Evolutionary conservation across 2,888 invertebrate species (phyloP), one percentile per base, ranked within the genome.

Genomic region (Brenthis hecate): DNA sequence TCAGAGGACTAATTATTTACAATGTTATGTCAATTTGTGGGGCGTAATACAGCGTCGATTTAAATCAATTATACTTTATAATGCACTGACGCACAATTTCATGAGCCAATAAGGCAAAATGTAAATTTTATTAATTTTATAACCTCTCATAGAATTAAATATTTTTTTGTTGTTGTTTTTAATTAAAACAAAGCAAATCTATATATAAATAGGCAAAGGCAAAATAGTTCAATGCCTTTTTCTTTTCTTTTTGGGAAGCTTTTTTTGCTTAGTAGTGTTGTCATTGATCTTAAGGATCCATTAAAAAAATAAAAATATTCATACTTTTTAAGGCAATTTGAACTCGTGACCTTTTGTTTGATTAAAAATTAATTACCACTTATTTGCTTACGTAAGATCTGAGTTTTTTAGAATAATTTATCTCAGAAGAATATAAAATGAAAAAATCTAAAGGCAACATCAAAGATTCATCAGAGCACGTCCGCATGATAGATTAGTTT

Each of bases 401-500:
- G 8, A 43, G 36, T 11, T 43, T 43, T 36, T 43, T 43, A 43
- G 11, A 43, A 43, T 43, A 43, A 43, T 43, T 11, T 43, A 43
- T 43, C 36, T 43, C 36, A 53, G 16, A 8, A 6, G 16, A 53
- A 5, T 53, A 53, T 47, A 51, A 51, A 14, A 51, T 51, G 36
- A 43, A 43, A 61, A 28, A 51, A 51, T 58, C n/a, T 19, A 13
- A 16, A 16, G 53, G 32, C n/a, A 66, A 43, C 19, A 62, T 62
- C 53, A 62, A 62, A 66, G 56, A 56, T 65, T 67, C 61, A 62
- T 66, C 64, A 28, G 14, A 47, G 57, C 67, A 58, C 72, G 69
- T 69, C 64, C 16, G 36, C 51, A 36, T 70, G 70, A 72, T 72
- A 56, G 68, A 72, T 72, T 70, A 63, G 56, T 56, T 56, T 28